Base-by-base conservation (phyloP, 2,888 invertebrate genomes). In the Brachylomia viminalis region DNA sequence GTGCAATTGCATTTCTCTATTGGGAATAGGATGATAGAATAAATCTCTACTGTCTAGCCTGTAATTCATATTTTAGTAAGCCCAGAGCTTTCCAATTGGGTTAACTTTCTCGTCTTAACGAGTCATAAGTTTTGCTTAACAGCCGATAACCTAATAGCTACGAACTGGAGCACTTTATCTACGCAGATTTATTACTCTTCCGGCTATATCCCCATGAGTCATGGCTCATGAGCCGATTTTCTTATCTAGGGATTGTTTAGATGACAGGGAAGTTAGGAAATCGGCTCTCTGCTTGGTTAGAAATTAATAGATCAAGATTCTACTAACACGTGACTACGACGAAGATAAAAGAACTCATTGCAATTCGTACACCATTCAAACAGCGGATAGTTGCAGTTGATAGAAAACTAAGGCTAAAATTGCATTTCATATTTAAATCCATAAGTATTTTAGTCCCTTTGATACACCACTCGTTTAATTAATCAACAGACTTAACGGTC, bases 111-210 rank as follows among this genome's bases (percentile, higher is more conserved):
- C 86, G 85, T 82, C 87, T 77, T 84, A 83, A 80, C 70, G 69
- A 81, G 74, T 90, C 86, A 83, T 83, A 87, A 87, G 80, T 86
- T 87, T 81, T 75, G 64, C 80, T 82, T 85, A 83, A 85, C 77
- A 85, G 81, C 81, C 83, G 84, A 80, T 83, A 87, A 79, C 75
- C 74, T 88, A 89, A 87, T 86, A 88, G 86, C 83, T 76, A 78
- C 74, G 74, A 78, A 88, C 85, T 87, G 80, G 87, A 90, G 86
- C 89, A 89, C 87, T 86, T 90, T 93, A 92, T 93, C 92, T 90
- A 75, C 82, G 67, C 77, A 88, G 86, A 92, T 92, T 92, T 91
- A 93, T 91, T 87, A 88, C 87, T 75, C 79, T 73, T 75, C 72
- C 84, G 89, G 86, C 87, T 86, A 79, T 82, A 82, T 83, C 87